phyloP scores from a whole-genome alignment of 2,797 vertebrate species.

The Manis javanica region DNA sequence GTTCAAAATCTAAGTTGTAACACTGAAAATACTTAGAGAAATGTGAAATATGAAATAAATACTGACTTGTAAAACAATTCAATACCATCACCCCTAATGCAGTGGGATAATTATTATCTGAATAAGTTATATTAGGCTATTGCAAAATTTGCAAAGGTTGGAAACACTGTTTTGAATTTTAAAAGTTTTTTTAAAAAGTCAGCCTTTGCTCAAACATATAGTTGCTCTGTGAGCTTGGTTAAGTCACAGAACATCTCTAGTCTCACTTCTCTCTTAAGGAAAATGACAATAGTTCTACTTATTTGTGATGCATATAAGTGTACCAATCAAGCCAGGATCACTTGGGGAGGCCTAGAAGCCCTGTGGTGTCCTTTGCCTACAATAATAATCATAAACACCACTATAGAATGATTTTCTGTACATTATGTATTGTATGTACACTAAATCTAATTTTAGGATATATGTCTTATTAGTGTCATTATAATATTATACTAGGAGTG shows the following conservation, averaged over 20 bases:
- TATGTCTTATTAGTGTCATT: background rate
- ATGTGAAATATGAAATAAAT: background rate
- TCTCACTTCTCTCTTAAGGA: background rate
- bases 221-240: background rate
- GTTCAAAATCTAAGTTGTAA: background rate
- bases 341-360: fast-evolving
- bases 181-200: too few relatives aligned
- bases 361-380: background rate
- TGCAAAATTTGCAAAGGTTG: background rate
- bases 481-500: background rate
- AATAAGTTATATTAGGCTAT: background rate
- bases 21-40: background rate
- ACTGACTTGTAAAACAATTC: background rate
- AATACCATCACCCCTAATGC: background rate
- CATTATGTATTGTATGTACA: background rate
- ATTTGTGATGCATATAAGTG: background rate
- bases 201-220: background rate
- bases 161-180: background rate
- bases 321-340: background rate
- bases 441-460: background rate
- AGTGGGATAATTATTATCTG: background rate
- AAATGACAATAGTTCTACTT: background rate
- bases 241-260: background rate
- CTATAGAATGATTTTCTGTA: background rate
- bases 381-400: background rate